Conservation (phyloP, 1,140 invertebrate genomes). For the Ceratina australensis region DNA sequence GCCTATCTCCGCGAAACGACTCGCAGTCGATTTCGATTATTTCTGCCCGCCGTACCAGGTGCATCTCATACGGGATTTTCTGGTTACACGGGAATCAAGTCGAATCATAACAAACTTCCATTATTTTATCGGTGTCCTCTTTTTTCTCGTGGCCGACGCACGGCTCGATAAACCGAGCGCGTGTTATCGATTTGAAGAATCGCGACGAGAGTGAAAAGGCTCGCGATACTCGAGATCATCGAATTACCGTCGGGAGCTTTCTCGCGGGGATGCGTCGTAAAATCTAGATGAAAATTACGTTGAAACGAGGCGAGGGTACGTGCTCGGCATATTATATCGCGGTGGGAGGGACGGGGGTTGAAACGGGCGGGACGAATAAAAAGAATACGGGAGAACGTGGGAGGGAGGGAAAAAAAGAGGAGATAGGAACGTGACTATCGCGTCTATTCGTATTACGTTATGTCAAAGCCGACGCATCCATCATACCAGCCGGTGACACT, state of each 20-base stretch:
- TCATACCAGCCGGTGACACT: constrained; percentile 61
- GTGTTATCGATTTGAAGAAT: too few species aligned
- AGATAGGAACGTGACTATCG: constrained; percentile 40
- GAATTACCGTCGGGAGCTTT: constrained; percentile 18
- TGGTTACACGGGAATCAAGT: neutral
- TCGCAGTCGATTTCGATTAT: constrained; percentile 17
- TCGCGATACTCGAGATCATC: constrained; percentile 16
- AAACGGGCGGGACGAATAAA: neutral
- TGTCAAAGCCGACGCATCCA: constrained; percentile 72
- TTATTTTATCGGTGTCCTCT: too few species aligned
- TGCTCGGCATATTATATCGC: constrained; percentile 37
- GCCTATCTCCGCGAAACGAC: neutral
- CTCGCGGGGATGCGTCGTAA: constrained; percentile 33
- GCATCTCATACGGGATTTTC: neutral
- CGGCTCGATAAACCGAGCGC: too few species aligned
- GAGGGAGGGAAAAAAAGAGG: neutral
- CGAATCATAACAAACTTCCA: neutral
- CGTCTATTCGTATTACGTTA: constrained; percentile 67
- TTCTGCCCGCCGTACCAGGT: constrained; percentile 1
- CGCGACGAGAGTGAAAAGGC: neutral
- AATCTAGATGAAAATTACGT: constrained; percentile 46
- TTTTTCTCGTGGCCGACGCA: too few species aligned
- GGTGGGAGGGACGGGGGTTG: neutral
- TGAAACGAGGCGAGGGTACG: constrained; percentile 36
- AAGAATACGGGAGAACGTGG: neutral